Evolutionary conservation across 2,113 vertebrate species (phyloP), one percentile per base, ranked within the genome.

Genomic region (Lepisosteus oculatus): DNA sequence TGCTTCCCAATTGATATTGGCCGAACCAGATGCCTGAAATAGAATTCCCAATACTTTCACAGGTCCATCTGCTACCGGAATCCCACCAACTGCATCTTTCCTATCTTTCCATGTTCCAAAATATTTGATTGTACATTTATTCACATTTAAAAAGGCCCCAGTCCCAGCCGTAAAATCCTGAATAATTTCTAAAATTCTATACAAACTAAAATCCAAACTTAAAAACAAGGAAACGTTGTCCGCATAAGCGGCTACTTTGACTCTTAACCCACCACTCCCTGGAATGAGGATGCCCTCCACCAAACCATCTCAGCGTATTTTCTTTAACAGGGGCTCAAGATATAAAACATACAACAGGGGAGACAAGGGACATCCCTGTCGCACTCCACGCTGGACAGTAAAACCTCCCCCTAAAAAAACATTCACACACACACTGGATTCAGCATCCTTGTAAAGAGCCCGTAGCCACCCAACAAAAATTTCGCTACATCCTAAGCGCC

Each of bases 301-400:
- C 6, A 29, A 64, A 5, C 17, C 2, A 29, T 29, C 29, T 2
- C 29, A 1, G 29, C 29, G 29, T 29, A 29, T 29, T 29, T 29
- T 29, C n/a, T 3, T 2, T 8, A n/a, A 6, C 47, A 29, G 11
- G 7, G 47, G 47, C 43, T 71, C 68, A 2, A 29, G 3, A 73
- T 12, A 11, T 14, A 74, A 3, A 4, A 61, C 44, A 12, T 74
- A 70, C 2, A 70, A 63, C 68, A 67, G 1, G 0, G 75, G 71
- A 0, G 75, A 77, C 5, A 73, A 41, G 0, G 62, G 29, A 29
- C 29, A 29, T 29, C 67, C 71, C 44, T 65, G 54, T 11, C 67
- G 45, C 6, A 73, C 71, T 3, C 67, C 71, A 3, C 72, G 62
- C 41, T 9, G 11, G 4, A 64, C 17, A n/a, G 3, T 1, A 9